Evolutionary conservation across 2,113 vertebrate genomes (phyloP), one percentile per base, ranked within the genome.

Genomic region (Hiodon tergisus): DNA sequence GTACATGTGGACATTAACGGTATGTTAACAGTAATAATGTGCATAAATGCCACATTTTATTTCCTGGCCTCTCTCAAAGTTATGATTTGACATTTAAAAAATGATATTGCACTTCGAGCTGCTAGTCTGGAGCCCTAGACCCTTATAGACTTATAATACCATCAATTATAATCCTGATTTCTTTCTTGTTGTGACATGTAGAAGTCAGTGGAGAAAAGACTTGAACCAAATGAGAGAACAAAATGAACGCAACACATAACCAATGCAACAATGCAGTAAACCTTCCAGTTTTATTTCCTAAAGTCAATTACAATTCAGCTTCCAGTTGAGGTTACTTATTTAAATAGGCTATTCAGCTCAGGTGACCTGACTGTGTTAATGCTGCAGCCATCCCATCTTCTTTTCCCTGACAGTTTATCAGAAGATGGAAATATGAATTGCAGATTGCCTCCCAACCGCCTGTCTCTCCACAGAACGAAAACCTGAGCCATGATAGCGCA

Each of bases 391-490:
- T 52, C 81, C 74, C 46, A 59, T 14, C 51, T 61, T 71, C 69
- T 47, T 3, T 75, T 58, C 50, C 75, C 79, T 84, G 78, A 78
- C 73, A 82, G 82, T 86, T 86, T 86, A 83, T 82, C 69, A 83
- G 77, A 69, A 84, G 78, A 84, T 83, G 77, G 78, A 80, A 87
- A 83, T 77, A 75, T 72, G 74, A 51, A 75, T 80, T 80, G 67
- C 79, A 80, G 72, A 80, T 74, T 86, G 69, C 74, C 78, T 88
- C 80, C 76, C 82, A 87, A 79, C 81, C 84, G 78, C 77, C 84
- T 85, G 65, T 82, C 81, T 83, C 80, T 78, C 78, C 76, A 79
- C 83, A 81, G 79, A 78, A 86, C 79, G 80, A 85, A 88, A 86
- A 83, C 31, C 61, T 80, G 81, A 83, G 76, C 76, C 83, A 77